A percentile compares a stretch with the other conserved stretches of the same genome.
Evolutionary conservation across 1,140 invertebrate species (phyloP).

Genomic region (Tetramorium alpestre): DNA sequence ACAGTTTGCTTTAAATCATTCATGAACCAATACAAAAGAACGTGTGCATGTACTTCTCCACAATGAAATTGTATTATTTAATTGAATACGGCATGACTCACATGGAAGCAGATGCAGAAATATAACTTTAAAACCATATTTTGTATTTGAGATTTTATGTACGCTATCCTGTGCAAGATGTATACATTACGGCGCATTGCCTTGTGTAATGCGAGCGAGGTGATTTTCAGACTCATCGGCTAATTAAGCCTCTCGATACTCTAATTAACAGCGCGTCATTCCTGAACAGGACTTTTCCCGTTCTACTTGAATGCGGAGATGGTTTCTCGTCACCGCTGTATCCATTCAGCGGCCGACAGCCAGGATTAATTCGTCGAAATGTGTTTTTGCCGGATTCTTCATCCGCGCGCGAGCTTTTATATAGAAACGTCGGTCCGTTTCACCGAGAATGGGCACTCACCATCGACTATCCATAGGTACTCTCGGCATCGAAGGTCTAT

Average conservation of each 20-base stretch:
- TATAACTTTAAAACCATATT: too few relatives aligned
- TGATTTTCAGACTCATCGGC: constrained; percentile 58
- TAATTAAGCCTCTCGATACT: constrained; percentile 70
- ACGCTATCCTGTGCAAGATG: too few relatives aligned
- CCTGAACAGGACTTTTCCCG: constrained; percentile 49
- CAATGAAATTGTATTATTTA: too few relatives aligned
- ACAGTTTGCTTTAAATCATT: too few relatives aligned
- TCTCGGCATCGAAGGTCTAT: constrained; percentile 62
- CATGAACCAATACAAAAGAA: too few relatives aligned
- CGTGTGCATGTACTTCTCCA: too few relatives aligned
- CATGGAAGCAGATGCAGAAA: too few relatives aligned
- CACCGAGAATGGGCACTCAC: constrained; percentile 45
- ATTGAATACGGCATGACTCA: too few relatives aligned
- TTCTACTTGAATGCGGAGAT: constrained; percentile 29
- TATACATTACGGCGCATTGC: not conserved
- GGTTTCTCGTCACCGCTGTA: not conserved
- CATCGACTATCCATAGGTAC: not conserved
- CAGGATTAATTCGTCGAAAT: constrained; percentile 68
- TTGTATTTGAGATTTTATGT: too few relatives aligned
- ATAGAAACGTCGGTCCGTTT: constrained; percentile 27
- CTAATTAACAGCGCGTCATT: constrained; percentile 69
- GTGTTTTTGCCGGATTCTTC: constrained; percentile 56
- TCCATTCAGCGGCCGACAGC: constrained; percentile 10
- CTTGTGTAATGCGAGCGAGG: constrained; percentile 26
- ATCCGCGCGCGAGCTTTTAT: constrained; percentile 23